Evolutionary conservation across 2,113 vertebrate genomes (phyloP).

Genomic region (Erpornis zantholeuca): DNA sequence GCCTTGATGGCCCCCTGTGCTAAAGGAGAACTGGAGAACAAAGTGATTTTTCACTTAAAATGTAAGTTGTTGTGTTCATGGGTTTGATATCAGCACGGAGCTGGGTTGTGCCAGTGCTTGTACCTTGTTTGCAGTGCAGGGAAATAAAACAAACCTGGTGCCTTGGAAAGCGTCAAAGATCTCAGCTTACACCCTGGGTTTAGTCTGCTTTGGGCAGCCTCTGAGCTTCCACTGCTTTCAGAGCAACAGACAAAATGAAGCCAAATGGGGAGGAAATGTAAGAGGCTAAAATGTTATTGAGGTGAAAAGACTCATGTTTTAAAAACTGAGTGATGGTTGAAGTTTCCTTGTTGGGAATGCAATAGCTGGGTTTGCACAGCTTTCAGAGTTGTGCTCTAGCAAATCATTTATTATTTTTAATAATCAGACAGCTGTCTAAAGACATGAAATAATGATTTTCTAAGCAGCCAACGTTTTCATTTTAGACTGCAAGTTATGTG

Average conservation of each 20-base stretch:
- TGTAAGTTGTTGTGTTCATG: accelerated
- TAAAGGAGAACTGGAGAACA: neutral
- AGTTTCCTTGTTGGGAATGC: neutral
- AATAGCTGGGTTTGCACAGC: neutral
- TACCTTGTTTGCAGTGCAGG: neutral
- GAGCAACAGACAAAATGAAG: neutral
- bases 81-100: accelerated
- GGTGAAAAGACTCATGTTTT: neutral
- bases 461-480: neutral
- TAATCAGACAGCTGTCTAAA: neutral
- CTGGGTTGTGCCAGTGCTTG: neutral
- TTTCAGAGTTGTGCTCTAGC: neutral
- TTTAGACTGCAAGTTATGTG: neutral
- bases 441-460: neutral
- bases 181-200: accelerated
- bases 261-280: neutral
- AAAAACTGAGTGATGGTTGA: neutral
- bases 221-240: neutral
- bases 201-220: neutral
- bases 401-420: neutral
- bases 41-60: neutral
- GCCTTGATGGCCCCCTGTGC: neutral
- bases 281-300: neutral
- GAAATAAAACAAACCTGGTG: neutral
- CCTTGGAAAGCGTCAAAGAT: neutral